A percentile compares a stretch with the other conserved stretches of the same genome.
Conservation (phyloP, 2,888 invertebrate genomes). For the Serripes groenlandicus region DNA sequence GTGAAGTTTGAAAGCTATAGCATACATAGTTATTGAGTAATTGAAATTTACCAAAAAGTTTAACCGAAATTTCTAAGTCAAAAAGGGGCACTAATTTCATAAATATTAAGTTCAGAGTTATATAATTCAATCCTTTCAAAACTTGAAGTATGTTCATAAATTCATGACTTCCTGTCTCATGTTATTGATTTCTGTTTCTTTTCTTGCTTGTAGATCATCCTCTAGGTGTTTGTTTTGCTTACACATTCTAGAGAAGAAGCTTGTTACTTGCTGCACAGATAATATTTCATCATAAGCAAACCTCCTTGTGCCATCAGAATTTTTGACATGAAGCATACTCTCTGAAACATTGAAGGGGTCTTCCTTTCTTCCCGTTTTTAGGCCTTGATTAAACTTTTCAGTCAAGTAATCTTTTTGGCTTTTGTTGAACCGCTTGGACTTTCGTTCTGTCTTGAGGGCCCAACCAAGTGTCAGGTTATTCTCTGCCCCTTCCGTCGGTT, state of each 20-base stretch:
- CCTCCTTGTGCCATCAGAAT: not conserved
- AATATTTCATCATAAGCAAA: not conserved
- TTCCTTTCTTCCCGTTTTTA: not conserved
- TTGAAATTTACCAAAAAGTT: no score
- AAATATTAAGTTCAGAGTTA: no score
- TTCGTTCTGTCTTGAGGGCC: not conserved
- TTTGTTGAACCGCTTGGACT: not conserved
- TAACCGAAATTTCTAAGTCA: no score
- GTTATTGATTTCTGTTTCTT: not conserved
- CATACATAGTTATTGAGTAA: no score
- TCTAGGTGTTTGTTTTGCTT: not conserved
- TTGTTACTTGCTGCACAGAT: not conserved
- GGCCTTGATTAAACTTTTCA: not conserved
- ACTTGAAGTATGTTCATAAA: no score
- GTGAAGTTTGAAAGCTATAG: no score
- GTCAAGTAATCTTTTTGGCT: not conserved
- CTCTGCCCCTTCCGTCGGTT: not conserved
- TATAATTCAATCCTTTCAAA: no score
- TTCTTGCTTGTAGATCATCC: constrained; percentile 1
- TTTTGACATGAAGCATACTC: not conserved
- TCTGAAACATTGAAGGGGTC: not conserved
- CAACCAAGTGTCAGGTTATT: not conserved
- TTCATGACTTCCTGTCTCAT: not conserved
- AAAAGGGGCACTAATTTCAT: no score
- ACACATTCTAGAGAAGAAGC: not conserved